Evolutionary conservation across 2,113 vertebrate species (phyloP).

Genomic region (Cryptomyrus ogoouensis): DNA sequence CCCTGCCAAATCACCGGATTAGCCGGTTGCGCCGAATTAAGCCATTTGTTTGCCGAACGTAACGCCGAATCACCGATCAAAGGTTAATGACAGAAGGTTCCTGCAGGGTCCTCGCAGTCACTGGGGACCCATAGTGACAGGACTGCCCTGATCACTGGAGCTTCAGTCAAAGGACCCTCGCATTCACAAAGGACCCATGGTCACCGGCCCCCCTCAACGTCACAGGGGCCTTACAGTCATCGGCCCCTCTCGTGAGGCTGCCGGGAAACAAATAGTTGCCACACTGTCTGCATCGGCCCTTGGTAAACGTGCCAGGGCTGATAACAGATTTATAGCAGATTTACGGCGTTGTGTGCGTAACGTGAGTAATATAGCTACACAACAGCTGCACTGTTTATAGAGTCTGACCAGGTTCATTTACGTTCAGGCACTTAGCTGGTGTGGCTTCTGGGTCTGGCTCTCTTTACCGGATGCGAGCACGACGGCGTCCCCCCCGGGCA

Average conservation of each 20-base stretch:
- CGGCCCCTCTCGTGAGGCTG: not conserved
- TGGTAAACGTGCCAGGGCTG: not conserved
- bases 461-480: not conserved
- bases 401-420: not conserved
- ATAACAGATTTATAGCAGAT: not conserved
- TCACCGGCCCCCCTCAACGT: not conserved
- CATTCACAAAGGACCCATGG: not conserved
- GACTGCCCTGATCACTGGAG: not conserved
- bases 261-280: not conserved
- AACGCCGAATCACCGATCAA: not conserved
- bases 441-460: too few relatives aligned
- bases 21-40: not conserved
- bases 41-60: slow-evolving; percentile 6
- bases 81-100: slow-evolving; percentile 7
- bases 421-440: not conserved
- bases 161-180: not conserved
- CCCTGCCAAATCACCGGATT: not conserved
- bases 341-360: not conserved
- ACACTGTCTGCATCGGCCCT: not conserved
- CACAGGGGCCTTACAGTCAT: too few relatives aligned
- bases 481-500: not conserved
- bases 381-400: not conserved
- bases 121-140: not conserved
- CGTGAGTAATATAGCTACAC: not conserved
- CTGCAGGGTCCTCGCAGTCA: not conserved